A percentile compares a stretch with the other conserved stretches of the same genome.
These are phyloP conservation scores for Caenorhabditis inopinata DNA, from an alignment of 1,140 invertebrate genomes.

Conservation along the genomic window DNA sequence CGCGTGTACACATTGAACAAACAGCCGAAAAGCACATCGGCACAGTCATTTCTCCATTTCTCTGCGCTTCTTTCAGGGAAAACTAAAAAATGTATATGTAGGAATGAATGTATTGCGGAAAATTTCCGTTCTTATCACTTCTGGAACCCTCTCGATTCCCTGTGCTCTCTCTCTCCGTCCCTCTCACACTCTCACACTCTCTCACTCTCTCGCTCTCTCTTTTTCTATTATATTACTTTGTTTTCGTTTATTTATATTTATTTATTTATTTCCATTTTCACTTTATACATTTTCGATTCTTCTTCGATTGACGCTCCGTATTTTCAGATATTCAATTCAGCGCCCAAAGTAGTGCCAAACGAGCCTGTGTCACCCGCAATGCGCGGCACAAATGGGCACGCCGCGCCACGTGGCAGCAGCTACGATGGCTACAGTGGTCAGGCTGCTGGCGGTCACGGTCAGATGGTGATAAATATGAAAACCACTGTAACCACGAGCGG, in stretches of 20 bases:
- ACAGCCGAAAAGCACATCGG: constrained; percentile 7
- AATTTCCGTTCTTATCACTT: neutral
- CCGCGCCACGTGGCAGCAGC: neutral
- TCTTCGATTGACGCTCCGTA: too few species aligned
- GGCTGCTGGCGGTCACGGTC: neutral
- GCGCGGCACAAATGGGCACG: neutral
- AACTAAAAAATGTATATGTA: neutral
- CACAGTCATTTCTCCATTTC: neutral
- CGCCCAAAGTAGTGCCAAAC: too few species aligned
- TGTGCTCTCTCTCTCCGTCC: neutral
- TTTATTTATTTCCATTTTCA: too few species aligned
- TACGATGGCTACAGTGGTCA: neutral
- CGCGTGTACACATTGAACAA: constrained; percentile 29
- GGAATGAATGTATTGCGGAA: neutral
- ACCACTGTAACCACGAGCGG: constrained; percentile 21
- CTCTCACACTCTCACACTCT: neutral
- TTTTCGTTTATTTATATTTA: too few species aligned
- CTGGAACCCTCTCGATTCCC: neutral
- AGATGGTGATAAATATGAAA: constrained; percentile 14
- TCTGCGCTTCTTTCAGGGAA: neutral
- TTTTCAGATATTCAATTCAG: neutral
- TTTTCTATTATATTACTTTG: neutral
- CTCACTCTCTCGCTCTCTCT: neutral
- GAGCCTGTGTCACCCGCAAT: neutral
- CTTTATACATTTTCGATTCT: too few species aligned